A percentile compares a stretch with the other conserved stretches of the same genome.
Conservation (phyloP, 2,888 invertebrate species). For the Cryptus armator region DNA sequence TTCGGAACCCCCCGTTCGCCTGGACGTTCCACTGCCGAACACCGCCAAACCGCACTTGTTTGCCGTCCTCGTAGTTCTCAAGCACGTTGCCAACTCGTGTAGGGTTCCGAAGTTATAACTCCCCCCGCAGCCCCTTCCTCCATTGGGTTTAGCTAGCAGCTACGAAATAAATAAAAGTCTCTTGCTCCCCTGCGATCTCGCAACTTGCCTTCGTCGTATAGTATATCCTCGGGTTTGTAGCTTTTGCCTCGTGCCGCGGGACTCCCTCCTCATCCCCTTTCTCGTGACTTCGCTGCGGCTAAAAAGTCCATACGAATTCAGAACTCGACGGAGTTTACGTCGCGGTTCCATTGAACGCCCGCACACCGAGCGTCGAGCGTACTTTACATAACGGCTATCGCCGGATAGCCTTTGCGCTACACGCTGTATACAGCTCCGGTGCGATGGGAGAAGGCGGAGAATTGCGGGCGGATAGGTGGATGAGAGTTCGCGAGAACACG, state of each 20-base stretch:
- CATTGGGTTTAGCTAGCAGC: conserved; percentile 14
- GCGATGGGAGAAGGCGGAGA: neutral
- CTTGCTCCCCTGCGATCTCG: conserved; percentile 28
- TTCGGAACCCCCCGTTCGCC: neutral
- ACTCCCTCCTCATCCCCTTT: neutral
- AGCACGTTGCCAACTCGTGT: conserved; percentile 19
- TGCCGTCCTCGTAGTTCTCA: conserved; percentile 13
- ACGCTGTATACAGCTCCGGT: neutral
- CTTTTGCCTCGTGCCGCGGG: conserved; percentile 21
- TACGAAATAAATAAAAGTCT: conserved; percentile 63
- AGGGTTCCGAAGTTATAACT: conserved; percentile 37
- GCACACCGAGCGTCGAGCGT: conserved; percentile 46
- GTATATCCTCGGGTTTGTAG: conserved; percentile 42
- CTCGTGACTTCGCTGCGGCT: conserved; percentile 9
- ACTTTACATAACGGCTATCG: conserved; percentile 67
- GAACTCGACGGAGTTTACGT: conserved; percentile 52
- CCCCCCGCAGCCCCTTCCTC: neutral
- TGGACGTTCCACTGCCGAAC: neutral
- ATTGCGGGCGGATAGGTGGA: neutral
- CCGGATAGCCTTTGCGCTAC: conserved; percentile 25
- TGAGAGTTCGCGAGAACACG: conserved; percentile 31
- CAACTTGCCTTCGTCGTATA: conserved; percentile 26
- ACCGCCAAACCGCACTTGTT: conserved; percentile 4
- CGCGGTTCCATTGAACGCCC: conserved; percentile 55
- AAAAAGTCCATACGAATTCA: conserved; percentile 64